Conservation (phyloP, 1,140 invertebrate species). For the fruit fly (Drosophila melanogaster) region DNA sequence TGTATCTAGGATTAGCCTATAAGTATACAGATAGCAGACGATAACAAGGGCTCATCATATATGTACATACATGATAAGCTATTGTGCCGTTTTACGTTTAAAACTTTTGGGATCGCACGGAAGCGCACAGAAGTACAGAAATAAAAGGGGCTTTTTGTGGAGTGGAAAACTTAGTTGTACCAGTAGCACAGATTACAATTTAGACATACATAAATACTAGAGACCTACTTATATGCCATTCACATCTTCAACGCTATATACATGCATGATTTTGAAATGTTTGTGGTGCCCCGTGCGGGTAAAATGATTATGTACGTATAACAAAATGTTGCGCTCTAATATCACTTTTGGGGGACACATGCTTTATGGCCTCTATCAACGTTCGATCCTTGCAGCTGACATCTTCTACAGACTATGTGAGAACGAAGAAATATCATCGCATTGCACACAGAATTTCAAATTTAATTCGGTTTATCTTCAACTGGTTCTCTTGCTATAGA, state of each 20-base stretch:
- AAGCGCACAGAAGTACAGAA: slow-evolving; percentile 57
- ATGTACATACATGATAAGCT: slow-evolving; percentile 2
- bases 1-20: slow-evolving; percentile 47
- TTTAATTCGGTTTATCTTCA: slow-evolving; percentile 20
- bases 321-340: slow-evolving; percentile 60
- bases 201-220: slow-evolving; percentile 44
- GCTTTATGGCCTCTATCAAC: slow-evolving; percentile 54
- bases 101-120: slow-evolving; percentile 73
- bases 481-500: slow-evolving; percentile 30
- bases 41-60: slow-evolving; percentile 27
- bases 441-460: slow-evolving; percentile 50
- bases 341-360: slow-evolving; percentile 54
- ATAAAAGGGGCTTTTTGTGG: background rate
- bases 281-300: slow-evolving; percentile 42
- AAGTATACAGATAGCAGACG: slow-evolving; percentile 21
- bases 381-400: slow-evolving; percentile 31
- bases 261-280: slow-evolving; percentile 46
- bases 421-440: slow-evolving; percentile 28
- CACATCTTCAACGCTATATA: slow-evolving; percentile 31
- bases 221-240: slow-evolving; percentile 42
- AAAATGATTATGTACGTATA: slow-evolving; percentile 52
- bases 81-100: slow-evolving; percentile 55
- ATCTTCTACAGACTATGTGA: slow-evolving; percentile 13
- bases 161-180: slow-evolving; percentile 58
- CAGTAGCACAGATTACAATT: slow-evolving; percentile 56